Evolutionary conservation across 2,797 vertebrate genomes (phyloP), one percentile per base, ranked within the genome.

Genomic region (Gadopsis bispinosus): DNA sequence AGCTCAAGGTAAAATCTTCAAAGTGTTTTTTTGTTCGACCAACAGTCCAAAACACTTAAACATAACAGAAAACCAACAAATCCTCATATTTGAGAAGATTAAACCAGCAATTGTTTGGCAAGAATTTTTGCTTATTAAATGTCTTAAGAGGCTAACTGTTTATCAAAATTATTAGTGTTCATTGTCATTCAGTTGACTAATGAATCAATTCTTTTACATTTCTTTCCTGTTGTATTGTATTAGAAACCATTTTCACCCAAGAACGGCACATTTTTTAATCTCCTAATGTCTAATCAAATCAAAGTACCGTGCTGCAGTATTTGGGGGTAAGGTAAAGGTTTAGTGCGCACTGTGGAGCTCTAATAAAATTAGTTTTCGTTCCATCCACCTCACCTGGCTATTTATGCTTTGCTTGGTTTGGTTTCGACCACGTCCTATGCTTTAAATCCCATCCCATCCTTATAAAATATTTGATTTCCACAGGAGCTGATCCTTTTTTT

Each of bases 401-500:
- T 20, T 51, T 29, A 9, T 48, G n/a, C 47, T 68, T 58, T 2
- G 4, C 1, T 3, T 31, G 35, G 41, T 54, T 45, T 37, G n/a
- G 17, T 75, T 47, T 20, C 26, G 29, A 61, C 26, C 3, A 3
- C 19, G 37, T 62, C 22, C 43, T 19, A 13, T 12, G 3, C 26
- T 26, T 26, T 26, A 26, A 26, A 26, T 26, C 26, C 26, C 26
- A 26, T 26, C 26, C 26, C 26, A 26, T 2, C 13, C 33, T 17
- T 43, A 12, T 73, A n/a, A 53, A 29, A 13, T 43, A 4, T 65
- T 65, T 63, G 16, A 53, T 62, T 60, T 82, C 37, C 10, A 47
- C 54, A 78, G 56, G 41, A 64, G 39, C 47, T 4, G 19, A 19
- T 61, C 3, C 51, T 26, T 73, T 56, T 56, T 68, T 83, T 41